phyloP scores from a whole-genome alignment of 2,888 invertebrate genomes.

The Tortricodes alternella region DNA sequence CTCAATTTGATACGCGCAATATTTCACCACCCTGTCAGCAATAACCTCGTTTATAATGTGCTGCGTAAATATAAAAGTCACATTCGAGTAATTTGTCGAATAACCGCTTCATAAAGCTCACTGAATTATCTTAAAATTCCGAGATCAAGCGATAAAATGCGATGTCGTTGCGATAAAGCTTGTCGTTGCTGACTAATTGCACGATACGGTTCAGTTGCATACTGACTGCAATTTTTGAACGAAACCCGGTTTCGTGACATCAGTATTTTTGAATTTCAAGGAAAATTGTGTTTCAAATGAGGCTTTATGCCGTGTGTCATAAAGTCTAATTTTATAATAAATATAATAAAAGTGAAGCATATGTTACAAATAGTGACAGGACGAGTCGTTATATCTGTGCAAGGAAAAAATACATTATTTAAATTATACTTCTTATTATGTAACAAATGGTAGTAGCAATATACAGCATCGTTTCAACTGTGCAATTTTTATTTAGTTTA shows the following conservation, averaged over 20 bases:
- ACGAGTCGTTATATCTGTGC: background rate
- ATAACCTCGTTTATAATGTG: background rate
- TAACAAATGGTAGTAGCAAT: no score
- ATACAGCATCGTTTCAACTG: no score
- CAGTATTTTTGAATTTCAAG: background rate
- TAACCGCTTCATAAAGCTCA: constrained; percentile 10
- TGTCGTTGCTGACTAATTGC: constrained; percentile 1
- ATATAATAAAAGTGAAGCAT: background rate
- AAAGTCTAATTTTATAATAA: background rate
- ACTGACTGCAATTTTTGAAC: background rate
- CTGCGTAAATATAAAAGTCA: constrained; percentile 1
- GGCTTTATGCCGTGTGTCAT: background rate
- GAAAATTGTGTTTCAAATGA: background rate
- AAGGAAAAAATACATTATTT: background rate
- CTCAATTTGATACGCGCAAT: background rate
- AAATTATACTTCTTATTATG: no score
- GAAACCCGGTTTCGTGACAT: background rate
- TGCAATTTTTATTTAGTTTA: no score
- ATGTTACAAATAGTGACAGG: background rate
- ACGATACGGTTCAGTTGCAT: background rate
- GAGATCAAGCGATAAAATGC: constrained; percentile 25
- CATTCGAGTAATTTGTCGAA: constrained; percentile 14
- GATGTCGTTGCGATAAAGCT: constrained; percentile 5
- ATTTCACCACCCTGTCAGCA: background rate
- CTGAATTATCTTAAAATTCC: constrained; percentile 11